phyloP scores from a whole-genome alignment of 2,888 invertebrate species.

The Chymomyza caudatula region DNA sequence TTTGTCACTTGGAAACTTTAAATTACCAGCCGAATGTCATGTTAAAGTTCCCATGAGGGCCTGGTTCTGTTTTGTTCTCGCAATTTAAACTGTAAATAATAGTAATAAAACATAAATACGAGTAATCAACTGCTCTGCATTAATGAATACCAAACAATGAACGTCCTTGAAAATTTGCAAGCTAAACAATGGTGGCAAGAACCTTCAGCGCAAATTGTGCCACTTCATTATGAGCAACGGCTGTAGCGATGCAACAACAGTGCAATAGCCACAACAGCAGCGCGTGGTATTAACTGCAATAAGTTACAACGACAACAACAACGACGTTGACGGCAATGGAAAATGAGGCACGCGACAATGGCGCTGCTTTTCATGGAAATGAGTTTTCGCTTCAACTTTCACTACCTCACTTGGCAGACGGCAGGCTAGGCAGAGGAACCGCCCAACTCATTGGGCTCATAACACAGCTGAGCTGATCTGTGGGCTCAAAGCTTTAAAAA shows the following conservation, averaged over 20 bases:
- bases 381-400: conserved; percentile 31
- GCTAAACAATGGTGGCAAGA: conserved; percentile 5
- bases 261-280: conserved; percentile 7
- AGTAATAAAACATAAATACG: not conserved
- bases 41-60: not conserved
- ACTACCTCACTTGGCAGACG: not conserved
- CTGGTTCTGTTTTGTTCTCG: not conserved
- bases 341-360: not conserved
- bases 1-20: not conserved
- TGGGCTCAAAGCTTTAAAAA: not conserved
- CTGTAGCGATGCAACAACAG: conserved; percentile 3
- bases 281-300: conserved; percentile 12
- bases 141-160: conserved; percentile 23
- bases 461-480: not conserved
- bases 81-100: not conserved
- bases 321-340: not conserved
- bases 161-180: conserved; percentile 4
- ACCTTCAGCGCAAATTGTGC: conserved; percentile 35
- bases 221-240: conserved; percentile 33
- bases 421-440: not conserved
- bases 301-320: conserved; percentile 2
- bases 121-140: conserved; percentile 33
- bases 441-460: not conserved
- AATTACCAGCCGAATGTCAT: not conserved
- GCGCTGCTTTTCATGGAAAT: conserved; percentile 14